Conservation (phyloP, 2,113 vertebrate genomes). For the Brevimyrus niger region DNA sequence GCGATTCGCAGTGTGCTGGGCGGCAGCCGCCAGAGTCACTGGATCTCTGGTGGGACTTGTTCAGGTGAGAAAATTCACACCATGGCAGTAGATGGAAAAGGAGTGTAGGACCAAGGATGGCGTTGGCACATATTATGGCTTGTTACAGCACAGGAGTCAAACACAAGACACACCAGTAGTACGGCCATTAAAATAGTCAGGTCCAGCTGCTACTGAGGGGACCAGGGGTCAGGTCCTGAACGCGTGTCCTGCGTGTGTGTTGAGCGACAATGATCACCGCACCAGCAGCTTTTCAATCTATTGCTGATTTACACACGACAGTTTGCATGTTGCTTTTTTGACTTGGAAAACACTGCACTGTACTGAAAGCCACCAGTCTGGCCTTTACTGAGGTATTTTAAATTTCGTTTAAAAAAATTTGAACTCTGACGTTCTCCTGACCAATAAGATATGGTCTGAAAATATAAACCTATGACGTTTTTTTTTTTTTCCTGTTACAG, state of each 20-base stretch:
- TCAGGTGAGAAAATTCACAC: not conserved
- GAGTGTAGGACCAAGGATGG: not conserved
- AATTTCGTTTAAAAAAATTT: constrained; percentile 16
- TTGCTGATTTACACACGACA: not conserved
- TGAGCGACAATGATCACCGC: not conserved
- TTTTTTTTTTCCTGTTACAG: not conserved
- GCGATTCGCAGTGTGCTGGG: not conserved
- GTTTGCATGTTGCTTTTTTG: not conserved
- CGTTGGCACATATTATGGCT: not conserved
- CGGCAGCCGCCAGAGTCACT: not conserved
- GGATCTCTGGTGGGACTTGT: not conserved
- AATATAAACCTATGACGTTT: not conserved
- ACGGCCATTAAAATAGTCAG: not conserved
- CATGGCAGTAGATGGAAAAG: not conserved
- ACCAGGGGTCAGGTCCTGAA: not conserved
- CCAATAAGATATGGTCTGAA: constrained; percentile 21
- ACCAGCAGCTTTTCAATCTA: not conserved
- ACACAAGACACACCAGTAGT: not conserved
- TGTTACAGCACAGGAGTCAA: not conserved
- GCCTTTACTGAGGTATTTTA: constrained; percentile 44
- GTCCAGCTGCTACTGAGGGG: not conserved
- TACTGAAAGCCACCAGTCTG: constrained; percentile 20
- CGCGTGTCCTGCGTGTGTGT: not conserved
- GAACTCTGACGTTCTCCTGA: constrained; percentile 21
- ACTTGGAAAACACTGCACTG: constrained; percentile 28